Percentiles rank a stretch among this genome's conserved stretches.
Evolutionary conservation across 1,140 invertebrate species (phyloP).

Genomic region (Conus ventricosus): DNA sequence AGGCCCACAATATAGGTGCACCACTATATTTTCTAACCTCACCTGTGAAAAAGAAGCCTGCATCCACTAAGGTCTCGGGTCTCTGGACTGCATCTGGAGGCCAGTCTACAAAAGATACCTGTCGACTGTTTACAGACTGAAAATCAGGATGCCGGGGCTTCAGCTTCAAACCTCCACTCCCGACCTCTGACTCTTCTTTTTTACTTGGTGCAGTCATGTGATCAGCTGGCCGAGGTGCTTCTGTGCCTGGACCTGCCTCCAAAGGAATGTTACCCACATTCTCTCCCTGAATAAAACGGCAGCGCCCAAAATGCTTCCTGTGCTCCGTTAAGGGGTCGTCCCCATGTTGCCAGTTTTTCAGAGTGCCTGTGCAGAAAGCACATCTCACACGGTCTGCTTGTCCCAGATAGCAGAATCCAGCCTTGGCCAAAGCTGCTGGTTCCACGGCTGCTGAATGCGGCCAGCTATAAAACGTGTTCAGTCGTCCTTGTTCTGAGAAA

Average conservation of each 20-base stretch:
- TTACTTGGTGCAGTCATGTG: neutral
- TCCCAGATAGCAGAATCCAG: slow-evolving; percentile 68
- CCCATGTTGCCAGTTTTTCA: slow-evolving; percentile 89
- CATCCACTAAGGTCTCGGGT: slow-evolving; percentile 15
- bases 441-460: neutral
- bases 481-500: slow-evolving; percentile 22
- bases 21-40: neutral
- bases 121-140: neutral
- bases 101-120: slow-evolving; percentile 14
- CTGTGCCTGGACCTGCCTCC: neutral
- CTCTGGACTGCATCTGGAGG: neutral
- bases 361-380: slow-evolving; percentile 88
- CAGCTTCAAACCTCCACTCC: neutral
- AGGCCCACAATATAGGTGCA: no score
- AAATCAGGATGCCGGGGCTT: neutral
- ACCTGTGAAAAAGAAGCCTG: slow-evolving; percentile 33
- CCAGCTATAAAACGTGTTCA: slow-evolving; percentile 34
- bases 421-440: slow-evolving; percentile 42
- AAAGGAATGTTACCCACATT: slow-evolving; percentile 37
- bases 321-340: slow-evolving; percentile 93
- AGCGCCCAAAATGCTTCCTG: slow-evolving; percentile 87
- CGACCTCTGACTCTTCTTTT: neutral
- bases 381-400: slow-evolving; percentile 86
- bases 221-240: neutral
- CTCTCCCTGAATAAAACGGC: slow-evolving; percentile 79